Conservation (phyloP, 2,797 vertebrate species). For the Micropoecilia bifurca region DNA sequence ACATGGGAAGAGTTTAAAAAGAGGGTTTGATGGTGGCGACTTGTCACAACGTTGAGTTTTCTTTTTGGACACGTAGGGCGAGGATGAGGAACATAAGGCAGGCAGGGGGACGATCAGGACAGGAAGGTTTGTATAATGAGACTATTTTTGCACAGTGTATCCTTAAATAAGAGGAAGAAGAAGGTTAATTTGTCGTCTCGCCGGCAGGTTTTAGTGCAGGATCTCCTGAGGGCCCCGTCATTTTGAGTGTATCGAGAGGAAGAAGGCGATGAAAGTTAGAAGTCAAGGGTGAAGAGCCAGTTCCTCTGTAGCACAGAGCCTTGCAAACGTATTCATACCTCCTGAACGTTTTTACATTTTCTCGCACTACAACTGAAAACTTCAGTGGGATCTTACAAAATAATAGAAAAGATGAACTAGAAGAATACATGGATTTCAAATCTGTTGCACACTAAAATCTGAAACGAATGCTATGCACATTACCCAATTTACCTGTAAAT, state of each 20-base stretch:
- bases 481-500: background rate
- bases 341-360: background rate
- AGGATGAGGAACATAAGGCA: slow-evolving; percentile 16
- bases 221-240: slow-evolving; percentile 46
- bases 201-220: slow-evolving; percentile 27
- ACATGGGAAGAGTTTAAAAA: slow-evolving; percentile 42
- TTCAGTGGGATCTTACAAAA: background rate
- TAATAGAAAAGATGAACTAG: background rate
- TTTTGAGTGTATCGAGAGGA: slow-evolving; percentile 21
- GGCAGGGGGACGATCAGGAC: background rate
- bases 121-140: slow-evolving; percentile 4
- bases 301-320: slow-evolving; percentile 5
- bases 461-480: background rate
- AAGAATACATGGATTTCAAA: background rate
- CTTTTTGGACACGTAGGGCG: slow-evolving; percentile 58
- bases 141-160: slow-evolving; percentile 63
- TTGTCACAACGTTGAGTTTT: slow-evolving; percentile 54
- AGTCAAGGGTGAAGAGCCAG: slow-evolving; percentile 25
- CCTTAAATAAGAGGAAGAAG: slow-evolving; percentile 29
- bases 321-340: background rate
- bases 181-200: slow-evolving; percentile 32
- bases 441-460: background rate
- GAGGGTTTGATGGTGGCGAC: slow-evolving; percentile 34
- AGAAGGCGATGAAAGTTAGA: slow-evolving; percentile 20
- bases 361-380: background rate